Evolutionary conservation across 2,113 vertebrate species (phyloP).

Genomic region (Cinclus cinclus): DNA sequence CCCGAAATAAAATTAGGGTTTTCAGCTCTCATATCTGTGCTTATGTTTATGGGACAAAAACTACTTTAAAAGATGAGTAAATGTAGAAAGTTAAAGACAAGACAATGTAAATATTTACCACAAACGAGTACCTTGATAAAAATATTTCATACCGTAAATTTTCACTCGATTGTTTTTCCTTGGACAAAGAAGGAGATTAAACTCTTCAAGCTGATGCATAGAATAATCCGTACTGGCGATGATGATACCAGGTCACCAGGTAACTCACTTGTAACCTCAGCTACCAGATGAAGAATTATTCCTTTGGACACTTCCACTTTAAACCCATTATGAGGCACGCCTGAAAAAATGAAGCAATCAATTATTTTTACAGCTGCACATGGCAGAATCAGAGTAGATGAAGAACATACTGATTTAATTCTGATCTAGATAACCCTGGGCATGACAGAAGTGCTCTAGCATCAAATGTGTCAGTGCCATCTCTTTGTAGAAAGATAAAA

Average conservation of each 20-base stretch:
- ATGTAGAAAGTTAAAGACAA: neutral
- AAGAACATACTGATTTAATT: neutral
- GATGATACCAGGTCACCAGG: constrained; percentile 22
- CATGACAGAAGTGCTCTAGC: neutral
- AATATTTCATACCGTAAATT: constrained; percentile 60
- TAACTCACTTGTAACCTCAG: constrained; percentile 61
- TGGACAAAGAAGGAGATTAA: constrained; percentile 55
- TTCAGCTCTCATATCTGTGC: neutral
- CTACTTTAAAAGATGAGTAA: neutral
- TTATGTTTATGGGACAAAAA: neutral
- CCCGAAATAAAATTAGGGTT: neutral
- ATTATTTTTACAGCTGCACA: neutral
- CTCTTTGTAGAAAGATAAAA: neutral
- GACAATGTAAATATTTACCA: neutral
- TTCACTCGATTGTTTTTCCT: constrained; percentile 62
- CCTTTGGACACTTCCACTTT: constrained; percentile 50
- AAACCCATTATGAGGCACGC: constrained; percentile 52
- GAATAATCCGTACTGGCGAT: constrained; percentile 64
- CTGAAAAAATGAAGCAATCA: constrained; percentile 20
- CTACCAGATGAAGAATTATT: constrained; percentile 48
- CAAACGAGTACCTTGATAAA: neutral
- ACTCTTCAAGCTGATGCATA: constrained; percentile 63
- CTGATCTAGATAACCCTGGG: neutral
- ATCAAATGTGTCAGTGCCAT: neutral
- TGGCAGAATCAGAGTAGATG: neutral